These are phyloP conservation scores for Drosophila carrolli DNA, from an alignment of 1,140 invertebrate species.

Conservation along the genomic window DNA sequence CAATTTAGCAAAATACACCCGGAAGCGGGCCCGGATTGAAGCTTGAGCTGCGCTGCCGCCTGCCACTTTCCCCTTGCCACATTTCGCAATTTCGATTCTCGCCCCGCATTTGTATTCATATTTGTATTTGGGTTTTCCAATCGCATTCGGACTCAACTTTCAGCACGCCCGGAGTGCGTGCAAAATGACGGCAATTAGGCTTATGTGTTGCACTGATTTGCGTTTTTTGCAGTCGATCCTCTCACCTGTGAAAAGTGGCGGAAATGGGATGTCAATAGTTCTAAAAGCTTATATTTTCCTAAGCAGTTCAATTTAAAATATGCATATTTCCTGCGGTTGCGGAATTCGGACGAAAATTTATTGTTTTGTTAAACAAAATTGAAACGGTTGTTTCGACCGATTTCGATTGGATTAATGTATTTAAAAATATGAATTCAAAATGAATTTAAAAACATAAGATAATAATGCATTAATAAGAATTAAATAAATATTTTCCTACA, in stretches of 20 bases:
- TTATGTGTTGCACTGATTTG: conserved; percentile 17
- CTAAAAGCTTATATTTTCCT: not conserved
- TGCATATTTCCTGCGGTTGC: too few relatives aligned
- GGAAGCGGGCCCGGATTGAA: conserved; percentile 64
- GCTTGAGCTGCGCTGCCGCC: conserved; percentile 31
- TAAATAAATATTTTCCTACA: too few relatives aligned
- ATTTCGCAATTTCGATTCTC: conserved; percentile 32
- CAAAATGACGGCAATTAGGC: conserved; percentile 72
- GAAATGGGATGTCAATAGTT: conserved; percentile 1
- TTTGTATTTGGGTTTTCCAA: conserved; percentile 45
- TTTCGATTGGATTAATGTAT: too few relatives aligned
- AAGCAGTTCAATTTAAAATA: not conserved
- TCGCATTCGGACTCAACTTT: conserved; percentile 27
- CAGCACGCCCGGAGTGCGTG: conserved; percentile 57
- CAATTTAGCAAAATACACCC: conserved; percentile 81
- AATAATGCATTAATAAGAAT: too few relatives aligned
- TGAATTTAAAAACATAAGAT: too few relatives aligned
- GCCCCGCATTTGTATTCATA: conserved; percentile 21
- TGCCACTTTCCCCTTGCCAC: conserved; percentile 2
- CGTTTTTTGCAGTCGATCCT: not conserved
- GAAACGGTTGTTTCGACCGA: too few relatives aligned
- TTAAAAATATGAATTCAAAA: too few relatives aligned
- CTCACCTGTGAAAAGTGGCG: conserved; percentile 4
- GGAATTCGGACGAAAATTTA: too few relatives aligned
- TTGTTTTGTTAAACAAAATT: too few relatives aligned